These are phyloP conservation scores for Sorex araneus DNA, from an alignment of 2,113 vertebrate genomes.

Conservation along the genomic window DNA sequence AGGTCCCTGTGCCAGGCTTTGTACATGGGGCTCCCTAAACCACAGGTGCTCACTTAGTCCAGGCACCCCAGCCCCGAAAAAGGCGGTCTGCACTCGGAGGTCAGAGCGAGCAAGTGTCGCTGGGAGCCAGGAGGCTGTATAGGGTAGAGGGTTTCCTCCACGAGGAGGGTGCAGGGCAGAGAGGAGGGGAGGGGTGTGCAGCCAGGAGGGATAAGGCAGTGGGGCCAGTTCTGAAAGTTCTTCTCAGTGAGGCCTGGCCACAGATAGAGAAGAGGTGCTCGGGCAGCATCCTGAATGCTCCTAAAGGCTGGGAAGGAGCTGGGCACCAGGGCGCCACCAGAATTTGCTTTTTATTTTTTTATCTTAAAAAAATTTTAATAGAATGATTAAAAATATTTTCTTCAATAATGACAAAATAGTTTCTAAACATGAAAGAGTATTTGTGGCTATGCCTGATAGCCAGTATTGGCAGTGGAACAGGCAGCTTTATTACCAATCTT, in stretches of 20 bases:
- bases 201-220: neutral
- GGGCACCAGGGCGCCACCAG: neutral
- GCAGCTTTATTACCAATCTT: too few species aligned
- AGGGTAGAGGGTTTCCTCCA: neutral
- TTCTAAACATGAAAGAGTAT: too few species aligned
- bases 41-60: neutral
- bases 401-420: too few species aligned
- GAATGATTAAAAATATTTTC: too few species aligned
- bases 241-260: neutral
- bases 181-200: neutral
- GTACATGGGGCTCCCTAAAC: neutral
- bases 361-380: too few species aligned
- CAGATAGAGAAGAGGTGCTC: neutral
- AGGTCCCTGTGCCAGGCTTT: constrained; percentile 12
- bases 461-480: too few species aligned
- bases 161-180: neutral
- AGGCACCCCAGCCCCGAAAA: neutral
- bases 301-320: neutral
- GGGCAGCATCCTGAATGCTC: neutral
- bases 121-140: neutral
- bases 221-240: neutral
- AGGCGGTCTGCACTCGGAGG: neutral
- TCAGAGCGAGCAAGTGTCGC: neutral
- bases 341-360: neutral
- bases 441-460: too few species aligned